Percentiles rank a stretch among this genome's conserved stretches.
Evolutionary conservation across 1,140 invertebrate species (phyloP).

Genomic region (Drosophila ficusphila): DNA sequence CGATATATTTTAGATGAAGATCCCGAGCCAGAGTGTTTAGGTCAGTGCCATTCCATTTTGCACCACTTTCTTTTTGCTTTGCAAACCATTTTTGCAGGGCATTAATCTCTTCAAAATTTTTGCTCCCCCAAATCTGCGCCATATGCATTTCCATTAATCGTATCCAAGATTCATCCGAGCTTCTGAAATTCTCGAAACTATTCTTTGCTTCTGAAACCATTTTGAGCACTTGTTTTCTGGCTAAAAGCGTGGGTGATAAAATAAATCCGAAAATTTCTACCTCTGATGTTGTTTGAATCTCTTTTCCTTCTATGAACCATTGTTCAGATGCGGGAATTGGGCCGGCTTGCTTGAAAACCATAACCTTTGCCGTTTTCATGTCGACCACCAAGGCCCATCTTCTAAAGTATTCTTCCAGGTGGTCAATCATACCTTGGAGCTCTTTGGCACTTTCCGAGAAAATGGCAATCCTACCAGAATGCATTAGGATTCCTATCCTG

Average conservation of each 20-base stretch:
- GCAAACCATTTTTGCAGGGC: neutral
- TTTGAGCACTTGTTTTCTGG: neutral
- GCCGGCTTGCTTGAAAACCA: constrained; percentile 7
- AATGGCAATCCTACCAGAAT: neutral
- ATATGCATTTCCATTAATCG: neutral
- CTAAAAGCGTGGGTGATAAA: neutral
- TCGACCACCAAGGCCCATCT: constrained; percentile 1
- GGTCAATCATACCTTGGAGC: constrained; percentile 16
- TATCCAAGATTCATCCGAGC: neutral
- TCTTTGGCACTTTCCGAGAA: neutral
- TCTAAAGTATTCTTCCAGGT: neutral
- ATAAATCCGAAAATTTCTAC: neutral
- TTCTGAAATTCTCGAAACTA: neutral
- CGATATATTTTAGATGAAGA: neutral
- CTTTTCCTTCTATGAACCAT: neutral
- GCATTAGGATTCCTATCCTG: neutral
- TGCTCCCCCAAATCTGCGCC: constrained; percentile 1
- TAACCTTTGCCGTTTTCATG: neutral
- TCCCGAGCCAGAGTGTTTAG: neutral
- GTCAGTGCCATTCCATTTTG: neutral
- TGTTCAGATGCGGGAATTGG: neutral
- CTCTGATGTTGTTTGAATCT: constrained; percentile 1
- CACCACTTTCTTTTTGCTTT: neutral
- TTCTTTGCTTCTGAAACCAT: constrained; percentile 4
- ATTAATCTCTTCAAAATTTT: neutral